Base-by-base conservation (phyloP, 37 sponge, comb jelly and placozoan genomes). In the Beroe ovata region DNA sequence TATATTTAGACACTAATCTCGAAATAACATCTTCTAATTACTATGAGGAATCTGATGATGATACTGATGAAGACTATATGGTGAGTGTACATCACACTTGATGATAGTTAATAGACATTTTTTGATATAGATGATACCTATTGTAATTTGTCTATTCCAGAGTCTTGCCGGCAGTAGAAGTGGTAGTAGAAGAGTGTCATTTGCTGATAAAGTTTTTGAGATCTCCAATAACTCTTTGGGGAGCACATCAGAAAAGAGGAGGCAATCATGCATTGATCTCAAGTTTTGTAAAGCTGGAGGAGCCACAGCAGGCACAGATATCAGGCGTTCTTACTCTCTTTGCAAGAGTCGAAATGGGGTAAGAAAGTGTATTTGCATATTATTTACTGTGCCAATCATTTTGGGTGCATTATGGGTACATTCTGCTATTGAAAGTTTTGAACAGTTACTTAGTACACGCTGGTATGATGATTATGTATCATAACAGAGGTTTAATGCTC, bases 211-310 rank as follows among this genome's bases (percentile, higher is more conserved):
- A 25, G n/a, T 77, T n/a, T 77, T 36, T 36, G 84, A 77, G 26
- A 42, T 77, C n/a, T 77, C 84, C 1, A 18, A 23, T 25, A 20
- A 62, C 11, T 29, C 32, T 18, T 25, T 66, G 41, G 23, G 22
- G 23, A 42, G 38, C n/a, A 40, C 47, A n/a, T 39, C 54, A 16
- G 84, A 77, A 54, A 77, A 42, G 47, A 39, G 84, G 84, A 77
- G 84, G 22, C 22, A 32, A n/a, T 77, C 84, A 42, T 77, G 84
- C 28, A 77, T 77, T 41, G 84, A 77, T 36, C 84, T 77, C 25
- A 77, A 77, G 47, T 21, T 42, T 54, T n/a, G 28, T 20, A 30
- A 30, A 34, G 18, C 11, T 25, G n/a, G 63, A 3, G 21, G 63
- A 22, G 21, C 3, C n/a, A 16, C 23, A 16, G 54, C 54, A 16